Conservation (phyloP, 2,888 invertebrate species). For the Catonia carolina region DNA sequence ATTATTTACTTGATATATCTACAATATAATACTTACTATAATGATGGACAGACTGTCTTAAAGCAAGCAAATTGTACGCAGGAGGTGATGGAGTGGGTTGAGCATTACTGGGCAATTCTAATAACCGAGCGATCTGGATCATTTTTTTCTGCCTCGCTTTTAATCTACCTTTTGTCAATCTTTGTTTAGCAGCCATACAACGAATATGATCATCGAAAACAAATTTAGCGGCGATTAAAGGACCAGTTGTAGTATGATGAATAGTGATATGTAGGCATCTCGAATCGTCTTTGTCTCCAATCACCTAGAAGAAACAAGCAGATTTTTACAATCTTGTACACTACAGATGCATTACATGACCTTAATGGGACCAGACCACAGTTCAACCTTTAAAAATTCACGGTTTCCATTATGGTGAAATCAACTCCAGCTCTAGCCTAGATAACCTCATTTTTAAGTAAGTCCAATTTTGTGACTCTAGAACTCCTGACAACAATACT, state of each 20-base stretch:
- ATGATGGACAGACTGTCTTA: constrained; percentile 36
- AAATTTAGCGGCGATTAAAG: constrained; percentile 84
- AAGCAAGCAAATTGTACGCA: constrained; percentile 29
- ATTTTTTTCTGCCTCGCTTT: constrained; percentile 96
- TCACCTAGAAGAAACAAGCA: constrained; percentile 47
- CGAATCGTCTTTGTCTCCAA: constrained; percentile 94
- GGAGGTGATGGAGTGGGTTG: constrained; percentile 41
- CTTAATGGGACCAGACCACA: no score
- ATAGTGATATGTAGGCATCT: constrained; percentile 90
- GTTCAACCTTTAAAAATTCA: no score
- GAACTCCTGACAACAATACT: no score
- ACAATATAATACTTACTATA: constrained; percentile 32
- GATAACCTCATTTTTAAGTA: no score
- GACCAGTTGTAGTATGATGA: constrained; percentile 65
- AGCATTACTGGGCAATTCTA: constrained; percentile 64
- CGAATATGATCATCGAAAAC: constrained; percentile 98
- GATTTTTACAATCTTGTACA: no score
- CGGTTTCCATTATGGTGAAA: no score
- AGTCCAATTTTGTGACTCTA: no score
- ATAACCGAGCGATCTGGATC: constrained; percentile 85
- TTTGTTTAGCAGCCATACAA: constrained; percentile 98
- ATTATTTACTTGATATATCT: no score
- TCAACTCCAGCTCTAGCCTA: no score
- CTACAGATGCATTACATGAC: no score
- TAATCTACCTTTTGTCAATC: constrained; percentile 65